These are phyloP conservation scores for Erebia aethiops DNA, from an alignment of 2,888 invertebrate genomes.

Conservation along the genomic window DNA sequence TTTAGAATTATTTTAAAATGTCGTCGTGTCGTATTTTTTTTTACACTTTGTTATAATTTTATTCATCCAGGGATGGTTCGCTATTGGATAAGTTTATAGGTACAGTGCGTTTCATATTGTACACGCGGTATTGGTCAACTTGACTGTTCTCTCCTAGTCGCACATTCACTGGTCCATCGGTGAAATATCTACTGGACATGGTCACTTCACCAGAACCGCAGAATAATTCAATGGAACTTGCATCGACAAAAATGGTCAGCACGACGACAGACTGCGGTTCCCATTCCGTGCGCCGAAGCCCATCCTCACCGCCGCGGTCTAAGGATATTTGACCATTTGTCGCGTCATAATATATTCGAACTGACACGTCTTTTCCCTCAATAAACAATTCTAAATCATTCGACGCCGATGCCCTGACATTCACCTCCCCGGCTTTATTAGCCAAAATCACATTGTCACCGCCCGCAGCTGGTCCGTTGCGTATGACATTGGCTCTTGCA, in stretches of 20 bases:
- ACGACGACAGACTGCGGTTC: conserved; percentile 48
- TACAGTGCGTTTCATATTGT: conserved; percentile 18
- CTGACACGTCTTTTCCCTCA: conserved; percentile 47
- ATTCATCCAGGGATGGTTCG: background rate
- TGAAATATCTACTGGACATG: conserved; percentile 65
- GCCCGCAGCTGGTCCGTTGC: conserved; percentile 44
- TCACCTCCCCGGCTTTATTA: conserved; percentile 61
- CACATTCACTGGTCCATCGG: conserved; percentile 46
- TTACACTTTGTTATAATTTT: background rate
- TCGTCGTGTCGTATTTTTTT: too few species aligned
- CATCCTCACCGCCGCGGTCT: conserved; percentile 63
- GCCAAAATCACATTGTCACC: conserved; percentile 43
- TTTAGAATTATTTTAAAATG: too few species aligned
- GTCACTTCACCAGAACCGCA: conserved; percentile 62
- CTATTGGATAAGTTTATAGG: background rate
- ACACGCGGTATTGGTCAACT: conserved; percentile 12
- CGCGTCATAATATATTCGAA: conserved; percentile 55
- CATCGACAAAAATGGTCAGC: conserved; percentile 58
- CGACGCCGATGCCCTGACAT: conserved; percentile 44
- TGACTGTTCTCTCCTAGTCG: conserved; percentile 42
- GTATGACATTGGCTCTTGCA: conserved; percentile 45
- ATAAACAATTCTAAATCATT: conserved; percentile 53
- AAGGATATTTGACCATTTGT: conserved; percentile 52
- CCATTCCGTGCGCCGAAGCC: conserved; percentile 60
- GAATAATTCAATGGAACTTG: conserved; percentile 65